These are phyloP conservation scores for Saccostrea glomerata DNA, from an alignment of 1,140 invertebrate species.

Conservation along the genomic window DNA sequence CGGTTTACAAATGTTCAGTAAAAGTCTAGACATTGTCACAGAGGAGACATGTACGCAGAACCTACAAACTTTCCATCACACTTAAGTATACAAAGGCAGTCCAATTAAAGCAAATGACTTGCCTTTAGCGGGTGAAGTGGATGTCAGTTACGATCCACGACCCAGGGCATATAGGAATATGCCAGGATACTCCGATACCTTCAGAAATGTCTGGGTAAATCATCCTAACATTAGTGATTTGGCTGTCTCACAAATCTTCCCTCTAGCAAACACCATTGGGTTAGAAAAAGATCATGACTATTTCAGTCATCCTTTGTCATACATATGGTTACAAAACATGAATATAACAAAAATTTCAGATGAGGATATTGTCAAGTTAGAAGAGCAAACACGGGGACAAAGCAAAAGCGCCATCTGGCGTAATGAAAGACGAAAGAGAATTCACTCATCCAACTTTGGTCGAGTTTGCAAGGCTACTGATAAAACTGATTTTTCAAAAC, in stretches of 20 bases:
- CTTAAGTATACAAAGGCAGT: conserved; percentile 48
- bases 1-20: conserved; percentile 41
- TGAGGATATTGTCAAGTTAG: not conserved
- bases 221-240: not conserved
- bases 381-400: not conserved
- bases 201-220: conserved; percentile 60
- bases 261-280: not conserved
- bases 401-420: no score
- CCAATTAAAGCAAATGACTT: conserved; percentile 50
- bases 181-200: conserved; percentile 39
- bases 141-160: conserved; percentile 53
- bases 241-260: no score
- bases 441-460: no score
- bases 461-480: no score
- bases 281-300: conserved; percentile 55
- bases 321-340: not conserved
- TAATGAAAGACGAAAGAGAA: no score
- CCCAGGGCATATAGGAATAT: not conserved
- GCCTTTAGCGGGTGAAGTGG: conserved; percentile 20
- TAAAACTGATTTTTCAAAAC: no score
- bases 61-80: conserved; percentile 59
- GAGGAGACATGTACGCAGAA: conserved; percentile 60
- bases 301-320: not conserved
- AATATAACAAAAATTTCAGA: not conserved
- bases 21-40: conserved; percentile 38